These are phyloP conservation scores for Acromyrmex charruanus DNA, from an alignment of 1,140 invertebrate genomes.

Conservation along the genomic window DNA sequence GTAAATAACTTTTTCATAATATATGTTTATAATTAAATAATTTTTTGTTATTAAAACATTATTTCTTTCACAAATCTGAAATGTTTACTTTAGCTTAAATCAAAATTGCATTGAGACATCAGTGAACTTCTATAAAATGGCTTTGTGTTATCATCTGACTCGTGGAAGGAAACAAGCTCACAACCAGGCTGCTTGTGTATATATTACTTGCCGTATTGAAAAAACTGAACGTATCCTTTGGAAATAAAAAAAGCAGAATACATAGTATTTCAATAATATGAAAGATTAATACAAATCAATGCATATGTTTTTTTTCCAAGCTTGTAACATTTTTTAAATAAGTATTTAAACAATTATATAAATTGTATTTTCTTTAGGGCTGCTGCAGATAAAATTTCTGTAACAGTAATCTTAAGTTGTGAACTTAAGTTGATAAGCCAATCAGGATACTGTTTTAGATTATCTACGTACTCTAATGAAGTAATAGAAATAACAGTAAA, in stretches of 20 bases:
- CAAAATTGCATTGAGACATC: conserved; percentile 97
- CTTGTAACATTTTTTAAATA: neutral
- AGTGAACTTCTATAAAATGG: conserved; percentile 99
- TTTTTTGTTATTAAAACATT: conserved; percentile 3
- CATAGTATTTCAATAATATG: neutral
- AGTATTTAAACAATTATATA: neutral
- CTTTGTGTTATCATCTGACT: conserved; percentile 94
- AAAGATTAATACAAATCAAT: neutral
- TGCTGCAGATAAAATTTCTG: too few relatives aligned
- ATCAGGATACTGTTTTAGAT: too few relatives aligned
- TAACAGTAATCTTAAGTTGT: too few relatives aligned
- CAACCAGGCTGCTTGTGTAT: conserved; percentile 98
- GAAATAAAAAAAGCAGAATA: neutral
- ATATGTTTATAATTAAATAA: conserved; percentile 27
- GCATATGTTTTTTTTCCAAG: neutral
- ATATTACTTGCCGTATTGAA: conserved; percentile 98
- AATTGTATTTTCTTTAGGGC: neutral
- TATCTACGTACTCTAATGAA: too few relatives aligned
- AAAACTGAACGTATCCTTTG: conserved; percentile 95
- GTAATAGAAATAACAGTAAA: too few relatives aligned
- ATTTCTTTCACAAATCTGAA: conserved; percentile 21
- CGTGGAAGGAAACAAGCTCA: conserved; percentile 96
- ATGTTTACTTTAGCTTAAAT: conserved; percentile 89
- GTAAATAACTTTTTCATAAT: conserved; percentile 75
- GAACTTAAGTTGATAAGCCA: too few relatives aligned